Percentiles rank a stretch among this genome's conserved stretches.
These are phyloP conservation scores for Drosophila setifemur DNA, from an alignment of 1,140 invertebrate genomes.

Conservation along the genomic window DNA sequence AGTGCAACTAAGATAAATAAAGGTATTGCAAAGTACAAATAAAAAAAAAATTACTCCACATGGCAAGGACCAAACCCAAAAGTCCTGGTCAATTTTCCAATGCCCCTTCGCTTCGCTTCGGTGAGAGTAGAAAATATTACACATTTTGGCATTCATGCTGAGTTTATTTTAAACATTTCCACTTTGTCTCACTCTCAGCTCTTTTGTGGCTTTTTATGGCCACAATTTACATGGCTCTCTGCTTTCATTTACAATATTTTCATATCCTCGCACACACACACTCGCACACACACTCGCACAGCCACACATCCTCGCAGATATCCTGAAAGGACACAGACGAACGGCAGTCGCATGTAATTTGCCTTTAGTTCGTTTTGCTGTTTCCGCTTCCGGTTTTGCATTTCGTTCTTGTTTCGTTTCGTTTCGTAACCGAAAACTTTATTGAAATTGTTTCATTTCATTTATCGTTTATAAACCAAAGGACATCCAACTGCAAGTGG, in stretches of 20 bases:
- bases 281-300: background rate
- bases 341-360: slow-evolving; percentile 53
- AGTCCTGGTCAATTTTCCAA: background rate
- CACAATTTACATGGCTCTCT: slow-evolving; percentile 68
- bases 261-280: slow-evolving; percentile 26
- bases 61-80: too few relatives aligned
- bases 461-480: slow-evolving; percentile 58
- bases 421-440: slow-evolving; percentile 67
- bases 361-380: slow-evolving; percentile 70
- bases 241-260: slow-evolving; percentile 74
- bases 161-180: slow-evolving; percentile 48
- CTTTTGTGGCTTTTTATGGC: slow-evolving; percentile 65
- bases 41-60: too few relatives aligned
- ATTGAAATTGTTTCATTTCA: slow-evolving; percentile 78
- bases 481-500: background rate
- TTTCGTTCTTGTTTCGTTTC: too few relatives aligned
- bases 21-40: too few relatives aligned
- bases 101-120: too few relatives aligned
- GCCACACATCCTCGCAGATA: background rate
- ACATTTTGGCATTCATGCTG: slow-evolving; percentile 26
- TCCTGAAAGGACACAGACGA: background rate
- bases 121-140: slow-evolving; percentile 13
- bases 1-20: too few relatives aligned
- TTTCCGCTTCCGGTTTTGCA: slow-evolving; percentile 63
- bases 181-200: slow-evolving; percentile 48